Conservation (phyloP, 2,113 vertebrate species). For the Pluvialis apricaria region DNA sequence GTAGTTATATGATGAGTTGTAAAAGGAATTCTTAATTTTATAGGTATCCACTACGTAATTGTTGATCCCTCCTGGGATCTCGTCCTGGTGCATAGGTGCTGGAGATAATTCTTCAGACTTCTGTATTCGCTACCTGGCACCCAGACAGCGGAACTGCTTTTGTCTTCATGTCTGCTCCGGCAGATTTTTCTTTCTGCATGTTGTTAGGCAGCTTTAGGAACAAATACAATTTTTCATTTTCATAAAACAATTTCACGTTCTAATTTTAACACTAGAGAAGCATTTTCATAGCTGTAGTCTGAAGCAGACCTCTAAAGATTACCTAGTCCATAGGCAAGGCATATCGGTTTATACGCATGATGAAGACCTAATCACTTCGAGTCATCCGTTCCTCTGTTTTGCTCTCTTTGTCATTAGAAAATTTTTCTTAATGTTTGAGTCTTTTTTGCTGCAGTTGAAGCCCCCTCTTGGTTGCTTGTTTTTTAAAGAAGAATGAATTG, state of each 20-base stretch:
- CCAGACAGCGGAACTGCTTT: not conserved
- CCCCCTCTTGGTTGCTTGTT: not conserved
- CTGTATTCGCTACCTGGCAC: not conserved
- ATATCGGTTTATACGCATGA: not conserved
- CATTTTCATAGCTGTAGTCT: not conserved
- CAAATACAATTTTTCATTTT: not conserved
- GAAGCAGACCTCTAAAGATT: not conserved
- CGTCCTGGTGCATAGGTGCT: rapidly evolving
- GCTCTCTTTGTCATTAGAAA: not conserved
- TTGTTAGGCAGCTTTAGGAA: not conserved
- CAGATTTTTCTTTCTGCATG: not conserved
- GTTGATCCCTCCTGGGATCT: not conserved
- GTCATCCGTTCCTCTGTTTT: not conserved
- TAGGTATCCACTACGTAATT: not conserved
- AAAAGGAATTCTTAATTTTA: not conserved
- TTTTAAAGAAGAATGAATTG: not conserved
- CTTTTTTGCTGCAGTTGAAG: not conserved
- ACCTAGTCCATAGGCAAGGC: not conserved
- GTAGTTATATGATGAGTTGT: not conserved
- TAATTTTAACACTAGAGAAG: not conserved
- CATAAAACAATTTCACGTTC: not conserved
- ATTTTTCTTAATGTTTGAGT: not conserved
- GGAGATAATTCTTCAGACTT: not conserved
- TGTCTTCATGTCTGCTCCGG: not conserved
- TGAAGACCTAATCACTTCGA: not conserved